phyloP scores from a whole-genome alignment of 2,113 vertebrate species.

The Notechis scutatus region DNA sequence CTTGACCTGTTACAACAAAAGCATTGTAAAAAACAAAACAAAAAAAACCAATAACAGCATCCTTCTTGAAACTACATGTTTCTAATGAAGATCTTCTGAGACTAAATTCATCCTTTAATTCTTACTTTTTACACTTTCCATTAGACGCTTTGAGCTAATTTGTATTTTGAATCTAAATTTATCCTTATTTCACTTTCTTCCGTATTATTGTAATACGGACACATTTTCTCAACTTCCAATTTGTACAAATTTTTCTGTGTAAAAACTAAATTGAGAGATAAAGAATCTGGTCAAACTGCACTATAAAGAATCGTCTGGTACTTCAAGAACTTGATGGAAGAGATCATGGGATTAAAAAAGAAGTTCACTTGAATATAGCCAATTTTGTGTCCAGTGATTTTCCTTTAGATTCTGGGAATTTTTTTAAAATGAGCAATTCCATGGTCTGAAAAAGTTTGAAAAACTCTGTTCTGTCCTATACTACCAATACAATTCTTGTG shows the following conservation, averaged over 20 bases:
- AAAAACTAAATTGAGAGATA: neutral
- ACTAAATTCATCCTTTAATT: neutral
- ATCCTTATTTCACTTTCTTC: neutral
- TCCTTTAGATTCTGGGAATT: neutral
- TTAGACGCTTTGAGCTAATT: neutral
- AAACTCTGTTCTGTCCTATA: neutral
- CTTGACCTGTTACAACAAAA: neutral
- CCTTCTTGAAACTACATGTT: neutral
- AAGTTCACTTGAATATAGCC: neutral
- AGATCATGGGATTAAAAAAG: neutral
- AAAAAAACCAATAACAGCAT: neutral
- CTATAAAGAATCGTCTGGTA: neutral
- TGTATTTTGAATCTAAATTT: neutral
- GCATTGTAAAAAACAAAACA: neutral
- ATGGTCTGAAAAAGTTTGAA: neutral
- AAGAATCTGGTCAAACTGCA: neutral
- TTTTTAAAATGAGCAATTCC: neutral
- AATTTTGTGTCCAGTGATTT: neutral
- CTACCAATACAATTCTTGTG: neutral
- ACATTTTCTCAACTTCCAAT: neutral
- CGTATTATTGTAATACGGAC: neutral
- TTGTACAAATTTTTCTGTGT: neutral
- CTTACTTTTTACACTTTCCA: neutral
- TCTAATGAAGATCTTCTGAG: neutral
- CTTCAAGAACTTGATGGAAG: neutral